Evolutionary conservation across 2,113 vertebrate species (phyloP), one percentile per base, ranked within the genome.

Genomic region (Microtus ochrogaster): DNA sequence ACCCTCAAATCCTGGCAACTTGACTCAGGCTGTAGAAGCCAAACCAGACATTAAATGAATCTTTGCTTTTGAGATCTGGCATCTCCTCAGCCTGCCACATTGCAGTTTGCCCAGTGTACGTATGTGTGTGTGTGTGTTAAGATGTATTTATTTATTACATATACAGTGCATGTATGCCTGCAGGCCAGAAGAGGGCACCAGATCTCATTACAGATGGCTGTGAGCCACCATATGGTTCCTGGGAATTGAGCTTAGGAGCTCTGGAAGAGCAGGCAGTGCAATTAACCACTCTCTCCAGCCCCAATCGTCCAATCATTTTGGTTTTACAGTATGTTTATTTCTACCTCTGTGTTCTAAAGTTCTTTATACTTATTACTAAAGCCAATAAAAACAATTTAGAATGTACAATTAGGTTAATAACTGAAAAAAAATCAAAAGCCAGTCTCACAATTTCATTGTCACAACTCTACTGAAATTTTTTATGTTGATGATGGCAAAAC

Each of bases 351-450:
- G 22, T 76, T 96, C 47, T 55, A 87, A 28, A 12, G 36, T 94
- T 33, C 72, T 90, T 93, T 33, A 90, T 90, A 52, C 26, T 79
- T 5, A 17, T 30, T 90, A n/a, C 24, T 21, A 47, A 68, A 90
- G 12, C 63, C 39, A 82, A 74, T 73, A 12, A 95, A 93, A 91
- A 68, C 22, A 93, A 66, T 8, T 92, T 84, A 66, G 63, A 95
- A 94, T 82, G 73, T 74, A 13, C 79, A 44, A 85, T 66, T 66
- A 47, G 39, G 39, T 85, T 89, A 28, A 87, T 55, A 78, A 70
- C 16, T 86, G 83, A 58, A 58, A 88, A 8, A 89, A 90, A 93
- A 87, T 70, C n/a, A 55, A 93, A 83, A 94, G 41, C 14, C 65
- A 95, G 0, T 81, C 8, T 95, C 26, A 74, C 63, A 84, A 87